Conservation (phyloP, 2,888 invertebrate genomes). For the Lepidonotus clava region DNA sequence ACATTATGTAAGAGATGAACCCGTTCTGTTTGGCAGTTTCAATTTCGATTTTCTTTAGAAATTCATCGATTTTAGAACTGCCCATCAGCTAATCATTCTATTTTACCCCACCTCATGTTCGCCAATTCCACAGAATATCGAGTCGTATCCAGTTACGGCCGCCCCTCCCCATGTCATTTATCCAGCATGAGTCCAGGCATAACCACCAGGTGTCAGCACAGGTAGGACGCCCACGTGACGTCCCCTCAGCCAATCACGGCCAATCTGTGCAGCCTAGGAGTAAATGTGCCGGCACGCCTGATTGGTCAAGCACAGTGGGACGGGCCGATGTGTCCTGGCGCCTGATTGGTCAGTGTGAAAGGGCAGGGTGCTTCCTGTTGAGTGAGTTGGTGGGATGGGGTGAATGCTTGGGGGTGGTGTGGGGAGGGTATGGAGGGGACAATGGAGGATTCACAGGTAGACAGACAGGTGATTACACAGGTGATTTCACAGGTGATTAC, state of each 20-base stretch:
- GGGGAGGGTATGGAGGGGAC: background rate
- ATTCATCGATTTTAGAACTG: too few relatives aligned
- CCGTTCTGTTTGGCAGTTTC: too few relatives aligned
- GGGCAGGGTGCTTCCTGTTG: background rate
- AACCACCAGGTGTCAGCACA: slow-evolving; percentile 1
- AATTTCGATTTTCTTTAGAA: too few relatives aligned
- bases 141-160: background rate
- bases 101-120: background rate
- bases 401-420: background rate
- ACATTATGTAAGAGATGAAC: too few relatives aligned
- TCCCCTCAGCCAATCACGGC: slow-evolving; percentile 9
- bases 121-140: background rate
- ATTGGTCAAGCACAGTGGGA: slow-evolving; percentile 13
- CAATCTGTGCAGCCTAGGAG: slow-evolving; percentile 8
- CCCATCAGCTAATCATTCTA: background rate
- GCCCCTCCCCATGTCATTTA: background rate
- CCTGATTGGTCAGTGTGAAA: background rate
- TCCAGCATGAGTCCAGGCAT: background rate
- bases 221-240: background rate
- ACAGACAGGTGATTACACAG: background rate
- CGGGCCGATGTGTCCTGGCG: background rate
- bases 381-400: background rate
- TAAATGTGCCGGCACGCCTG: background rate
- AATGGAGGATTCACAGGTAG: background rate
- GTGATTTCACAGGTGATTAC: background rate